These are phyloP conservation scores for Cryptoprocta ferox DNA, from an alignment of 2,797 vertebrate genomes.

Conservation along the genomic window DNA sequence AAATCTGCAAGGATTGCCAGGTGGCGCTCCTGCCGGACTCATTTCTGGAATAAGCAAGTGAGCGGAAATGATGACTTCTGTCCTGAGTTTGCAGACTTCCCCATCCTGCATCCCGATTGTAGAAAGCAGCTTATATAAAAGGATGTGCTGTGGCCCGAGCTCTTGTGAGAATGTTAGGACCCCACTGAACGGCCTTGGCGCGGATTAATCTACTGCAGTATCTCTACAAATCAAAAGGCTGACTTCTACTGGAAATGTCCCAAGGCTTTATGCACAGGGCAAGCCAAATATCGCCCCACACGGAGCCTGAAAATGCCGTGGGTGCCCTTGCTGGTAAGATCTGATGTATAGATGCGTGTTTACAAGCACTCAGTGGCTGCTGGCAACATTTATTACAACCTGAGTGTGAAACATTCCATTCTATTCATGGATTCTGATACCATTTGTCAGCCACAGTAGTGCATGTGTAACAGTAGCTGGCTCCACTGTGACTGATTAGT, in stretches of 20 bases:
- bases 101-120: background rate
- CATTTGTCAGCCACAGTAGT: conserved; percentile 34
- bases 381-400: conserved; percentile 44
- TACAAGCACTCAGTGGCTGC: background rate
- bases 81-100: background rate
- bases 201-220: conserved; percentile 53
- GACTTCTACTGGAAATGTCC: conserved; percentile 58
- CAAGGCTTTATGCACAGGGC: conserved; percentile 38
- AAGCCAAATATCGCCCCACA: conserved; percentile 35
- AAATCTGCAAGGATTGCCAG: background rate
- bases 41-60: conserved; percentile 20
- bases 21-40: background rate
- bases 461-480: background rate
- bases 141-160: background rate
- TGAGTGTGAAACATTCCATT: background rate
- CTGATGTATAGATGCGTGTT: conserved; percentile 45
- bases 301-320: background rate
- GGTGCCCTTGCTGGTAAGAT: conserved; percentile 60
- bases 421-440: conserved; percentile 53
- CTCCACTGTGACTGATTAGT: conserved; percentile 6
- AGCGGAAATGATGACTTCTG: background rate
- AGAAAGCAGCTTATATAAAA: conserved; percentile 20
- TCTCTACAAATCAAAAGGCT: conserved; percentile 44
- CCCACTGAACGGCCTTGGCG: background rate
- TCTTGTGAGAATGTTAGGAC: background rate